Conservation (phyloP, 2,888 invertebrate species). For the Philereme transversata region DNA sequence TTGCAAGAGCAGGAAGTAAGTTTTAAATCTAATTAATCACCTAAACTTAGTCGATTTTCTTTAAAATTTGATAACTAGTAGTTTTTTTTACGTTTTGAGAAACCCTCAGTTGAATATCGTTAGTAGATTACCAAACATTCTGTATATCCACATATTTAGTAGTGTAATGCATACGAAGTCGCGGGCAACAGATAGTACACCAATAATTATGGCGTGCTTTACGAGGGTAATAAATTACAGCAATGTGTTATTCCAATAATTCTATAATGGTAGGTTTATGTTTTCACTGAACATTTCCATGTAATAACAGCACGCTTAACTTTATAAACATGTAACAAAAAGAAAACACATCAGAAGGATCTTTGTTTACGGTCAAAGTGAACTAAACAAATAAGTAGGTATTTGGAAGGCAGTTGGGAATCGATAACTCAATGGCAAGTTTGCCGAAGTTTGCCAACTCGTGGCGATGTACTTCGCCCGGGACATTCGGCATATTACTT, state of each 20-base stretch:
- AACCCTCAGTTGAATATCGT: too few species aligned
- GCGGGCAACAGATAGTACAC: background rate
- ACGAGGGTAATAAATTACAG: constrained; percentile 1
- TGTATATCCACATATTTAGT: too few species aligned
- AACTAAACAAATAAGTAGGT: constrained; percentile 81
- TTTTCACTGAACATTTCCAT: background rate
- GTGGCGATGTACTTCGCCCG: constrained; percentile 67
- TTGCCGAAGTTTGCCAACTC: constrained; percentile 71
- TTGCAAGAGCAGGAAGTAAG: too few species aligned
- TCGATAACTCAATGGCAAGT: constrained; percentile 83
- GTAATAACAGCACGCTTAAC: background rate
- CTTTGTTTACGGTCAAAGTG: constrained; percentile 75
- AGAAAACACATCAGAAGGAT: constrained; percentile 57
- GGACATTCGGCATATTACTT: constrained; percentile 62
- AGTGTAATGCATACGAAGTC: too few species aligned
- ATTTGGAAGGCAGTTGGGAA: constrained; percentile 77
- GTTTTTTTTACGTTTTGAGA: background rate
- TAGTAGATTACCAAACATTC: too few species aligned
- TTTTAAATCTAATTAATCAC: too few species aligned
- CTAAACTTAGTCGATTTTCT: too few species aligned
- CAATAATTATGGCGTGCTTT: constrained; percentile 10
- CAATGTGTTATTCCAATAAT: constrained; percentile 10
- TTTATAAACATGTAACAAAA: constrained; percentile 1
- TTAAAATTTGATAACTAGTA: background rate
- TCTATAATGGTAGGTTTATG: constrained; percentile 3